Conservation (phyloP, 2,888 invertebrate genomes). For the Oithona nana region DNA sequence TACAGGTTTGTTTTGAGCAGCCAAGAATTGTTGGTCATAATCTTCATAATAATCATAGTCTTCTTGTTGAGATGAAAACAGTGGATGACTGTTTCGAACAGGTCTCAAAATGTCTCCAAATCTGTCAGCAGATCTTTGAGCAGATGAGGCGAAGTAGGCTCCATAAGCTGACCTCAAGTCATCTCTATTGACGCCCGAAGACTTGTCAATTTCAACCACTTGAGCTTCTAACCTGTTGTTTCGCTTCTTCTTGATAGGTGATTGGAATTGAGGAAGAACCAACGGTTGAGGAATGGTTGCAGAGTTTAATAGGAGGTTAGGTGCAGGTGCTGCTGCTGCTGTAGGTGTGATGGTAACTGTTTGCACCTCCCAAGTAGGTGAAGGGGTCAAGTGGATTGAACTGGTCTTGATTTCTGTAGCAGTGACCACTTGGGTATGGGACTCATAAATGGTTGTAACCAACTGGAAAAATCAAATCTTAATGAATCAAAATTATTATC, state of each 20-base stretch:
- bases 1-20: not conserved
- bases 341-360: not conserved
- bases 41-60: not conserved
- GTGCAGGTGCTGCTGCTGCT: not conserved
- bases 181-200: not conserved
- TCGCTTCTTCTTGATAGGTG: not conserved
- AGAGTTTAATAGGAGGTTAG: not conserved
- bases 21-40: not conserved
- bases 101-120: not conserved
- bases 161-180: not conserved
- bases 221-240: not conserved
- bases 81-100: not conserved
- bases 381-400: not conserved
- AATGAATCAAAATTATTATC: not conserved
- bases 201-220: not conserved
- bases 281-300: not conserved
- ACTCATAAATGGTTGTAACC: not conserved
- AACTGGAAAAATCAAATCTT: not conserved
- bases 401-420: not conserved
- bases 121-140: not conserved
- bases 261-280: not conserved
- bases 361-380: not conserved
- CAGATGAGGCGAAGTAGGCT: not conserved
- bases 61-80: not conserved
- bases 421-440: not conserved